Evolutionary conservation across 1,140 invertebrate species (phyloP).

Genomic region (Pseudomyrmex concolor): DNA sequence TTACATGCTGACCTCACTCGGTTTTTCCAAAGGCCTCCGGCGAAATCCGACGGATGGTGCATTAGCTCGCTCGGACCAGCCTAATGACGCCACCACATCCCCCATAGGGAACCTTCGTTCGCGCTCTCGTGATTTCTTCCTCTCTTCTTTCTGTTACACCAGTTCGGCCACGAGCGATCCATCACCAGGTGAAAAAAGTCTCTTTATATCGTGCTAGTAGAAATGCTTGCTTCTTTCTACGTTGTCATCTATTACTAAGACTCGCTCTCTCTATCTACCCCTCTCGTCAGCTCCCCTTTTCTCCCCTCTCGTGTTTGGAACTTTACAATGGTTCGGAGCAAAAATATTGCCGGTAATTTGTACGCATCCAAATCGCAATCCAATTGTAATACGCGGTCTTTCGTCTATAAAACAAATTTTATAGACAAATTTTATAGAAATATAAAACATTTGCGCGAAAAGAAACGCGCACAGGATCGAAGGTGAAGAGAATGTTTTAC

Average conservation of each 20-base stretch:
- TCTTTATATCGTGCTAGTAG: constrained; percentile 71
- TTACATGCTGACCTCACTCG: constrained; percentile 78
- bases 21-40: constrained; percentile 75
- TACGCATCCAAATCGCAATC: not conserved
- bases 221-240: constrained; percentile 56
- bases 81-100: constrained; percentile 80
- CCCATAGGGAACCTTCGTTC: constrained; percentile 79
- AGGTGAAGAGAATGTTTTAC: not conserved
- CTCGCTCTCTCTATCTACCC: not conserved
- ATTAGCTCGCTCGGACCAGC: constrained; percentile 77
- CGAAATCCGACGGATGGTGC: constrained; percentile 77
- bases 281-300: constrained; percentile 22
- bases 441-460: not conserved
- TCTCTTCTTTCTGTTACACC: constrained; percentile 74
- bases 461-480: too few species aligned
- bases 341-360: constrained; percentile 33
- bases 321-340: not conserved
- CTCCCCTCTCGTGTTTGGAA: constrained; percentile 17
- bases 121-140: constrained; percentile 79
- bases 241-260: constrained; percentile 67
- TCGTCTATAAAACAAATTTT: not conserved
- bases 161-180: constrained; percentile 74
- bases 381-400: not conserved
- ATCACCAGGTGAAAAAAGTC: constrained; percentile 77
- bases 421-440: too few species aligned